Evolutionary conservation across 2,797 vertebrate genomes (phyloP).

Genomic region (Gymnodraco acuticeps): DNA sequence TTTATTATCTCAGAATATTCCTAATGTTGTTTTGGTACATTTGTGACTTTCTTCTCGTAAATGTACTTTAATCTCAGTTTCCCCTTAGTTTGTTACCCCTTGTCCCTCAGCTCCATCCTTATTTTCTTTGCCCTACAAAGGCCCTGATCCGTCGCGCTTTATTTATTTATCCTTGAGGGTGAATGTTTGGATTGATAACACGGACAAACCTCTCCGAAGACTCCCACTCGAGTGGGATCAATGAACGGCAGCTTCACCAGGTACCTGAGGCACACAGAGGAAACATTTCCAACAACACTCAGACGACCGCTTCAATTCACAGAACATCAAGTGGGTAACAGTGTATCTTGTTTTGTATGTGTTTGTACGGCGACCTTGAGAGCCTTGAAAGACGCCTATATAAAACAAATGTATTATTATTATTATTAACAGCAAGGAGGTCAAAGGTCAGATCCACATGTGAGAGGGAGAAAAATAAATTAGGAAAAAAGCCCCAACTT

Average conservation of each 20-base stretch:
- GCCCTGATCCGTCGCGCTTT: too few relatives aligned
- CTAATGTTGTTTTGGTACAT: too few relatives aligned
- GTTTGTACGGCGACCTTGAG: too few relatives aligned
- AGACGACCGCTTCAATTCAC: background rate
- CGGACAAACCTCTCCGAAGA: conserved; percentile 83
- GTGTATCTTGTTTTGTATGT: too few relatives aligned
- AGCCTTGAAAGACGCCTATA: too few relatives aligned
- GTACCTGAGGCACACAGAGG: conserved; percentile 68
- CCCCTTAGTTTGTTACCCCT: too few relatives aligned
- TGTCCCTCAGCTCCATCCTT: too few relatives aligned
- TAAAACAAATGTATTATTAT: too few relatives aligned
- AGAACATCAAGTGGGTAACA: background rate
- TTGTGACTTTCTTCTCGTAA: too few relatives aligned
- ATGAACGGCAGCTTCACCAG: conserved; percentile 80
- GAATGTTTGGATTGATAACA: background rate
- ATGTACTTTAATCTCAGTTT: too few relatives aligned
- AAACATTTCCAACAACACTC: background rate
- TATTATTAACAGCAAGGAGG: conserved; percentile 1
- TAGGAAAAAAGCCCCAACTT: fast-evolving
- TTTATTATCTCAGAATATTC: too few relatives aligned
- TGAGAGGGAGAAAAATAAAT: conserved; percentile 1
- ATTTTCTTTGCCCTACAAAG: too few relatives aligned
- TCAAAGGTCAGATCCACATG: conserved; percentile 13
- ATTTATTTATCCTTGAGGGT: background rate
- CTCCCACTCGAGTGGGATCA: conserved; percentile 80